Conservation (phyloP, 2,113 vertebrate species). For the Bambusicola thoracicus region DNA sequence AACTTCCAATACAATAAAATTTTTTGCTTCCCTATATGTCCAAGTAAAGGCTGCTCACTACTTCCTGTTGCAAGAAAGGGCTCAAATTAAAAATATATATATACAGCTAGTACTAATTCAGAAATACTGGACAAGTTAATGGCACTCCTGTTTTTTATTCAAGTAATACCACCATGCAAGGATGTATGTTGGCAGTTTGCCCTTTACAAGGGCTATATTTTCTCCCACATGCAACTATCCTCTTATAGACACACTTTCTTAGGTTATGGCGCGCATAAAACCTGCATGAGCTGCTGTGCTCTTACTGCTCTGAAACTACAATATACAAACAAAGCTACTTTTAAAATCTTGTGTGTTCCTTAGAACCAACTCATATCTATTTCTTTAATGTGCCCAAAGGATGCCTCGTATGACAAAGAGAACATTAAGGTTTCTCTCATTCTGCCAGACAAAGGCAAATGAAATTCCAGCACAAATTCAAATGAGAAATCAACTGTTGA, state of each 20-base stretch:
- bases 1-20: conserved; percentile 17
- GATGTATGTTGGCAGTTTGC: not conserved
- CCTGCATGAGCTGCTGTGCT: not conserved
- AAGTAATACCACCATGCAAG: not conserved
- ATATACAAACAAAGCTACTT: not conserved
- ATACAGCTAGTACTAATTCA: not conserved
- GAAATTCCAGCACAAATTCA: not conserved
- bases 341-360: not conserved
- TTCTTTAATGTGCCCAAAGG: not conserved
- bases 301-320: not conserved
- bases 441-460: not conserved
- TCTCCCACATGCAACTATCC: not conserved
- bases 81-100: not conserved
- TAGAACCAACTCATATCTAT: not conserved
- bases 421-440: not conserved
- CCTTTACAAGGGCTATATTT: conserved; percentile 5
- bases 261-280: not conserved
- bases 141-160: not conserved
- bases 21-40: not conserved
- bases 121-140: conserved; percentile 20
- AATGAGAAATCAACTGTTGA: not conserved
- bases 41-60: not conserved
- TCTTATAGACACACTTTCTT: not conserved
- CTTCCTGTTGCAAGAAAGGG: not conserved
- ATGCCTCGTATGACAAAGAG: not conserved